A percentile compares a stretch with the other conserved stretches of the same genome.
phyloP scores from a whole-genome alignment of 1,140 invertebrate species.

The Scaptomyza graminum region DNA sequence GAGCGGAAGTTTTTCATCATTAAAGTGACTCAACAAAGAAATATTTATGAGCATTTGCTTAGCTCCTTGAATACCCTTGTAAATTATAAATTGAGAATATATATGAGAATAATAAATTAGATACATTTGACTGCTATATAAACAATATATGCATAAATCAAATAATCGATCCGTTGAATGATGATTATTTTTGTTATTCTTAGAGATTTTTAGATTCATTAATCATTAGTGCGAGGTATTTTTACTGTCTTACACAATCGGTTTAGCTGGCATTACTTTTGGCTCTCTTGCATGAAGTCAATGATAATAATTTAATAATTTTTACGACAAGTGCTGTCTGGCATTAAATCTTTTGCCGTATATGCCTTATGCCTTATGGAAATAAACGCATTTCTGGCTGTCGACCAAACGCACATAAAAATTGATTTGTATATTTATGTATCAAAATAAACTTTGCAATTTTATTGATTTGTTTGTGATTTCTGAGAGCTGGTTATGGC shows the following conservation, averaged over 20 bases:
- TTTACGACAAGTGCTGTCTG: conserved; percentile 63
- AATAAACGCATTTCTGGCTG: conserved; percentile 39
- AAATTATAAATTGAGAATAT: neutral
- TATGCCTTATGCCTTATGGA: conserved; percentile 17
- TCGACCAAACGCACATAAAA: conserved; percentile 47
- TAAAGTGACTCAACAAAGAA: conserved; percentile 43
- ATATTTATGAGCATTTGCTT: conserved; percentile 18
- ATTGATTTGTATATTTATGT: conserved; percentile 78
- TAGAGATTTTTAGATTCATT: neutral
- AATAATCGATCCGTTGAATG: neutral
- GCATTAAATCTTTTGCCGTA: conserved; percentile 1
- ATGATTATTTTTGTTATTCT: neutral
- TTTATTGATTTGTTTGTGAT: conserved; percentile 77
- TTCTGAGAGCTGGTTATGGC: conserved; percentile 26
- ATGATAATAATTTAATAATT: conserved; percentile 70
- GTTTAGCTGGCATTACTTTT: neutral
- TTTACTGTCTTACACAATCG: neutral
- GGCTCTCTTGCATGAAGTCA: neutral
- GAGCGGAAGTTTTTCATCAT: conserved; percentile 72
- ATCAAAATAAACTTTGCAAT: conserved; percentile 70
- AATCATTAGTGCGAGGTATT: neutral
- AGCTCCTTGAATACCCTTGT: neutral
- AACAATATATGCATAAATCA: neutral
- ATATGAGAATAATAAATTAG: neutral
- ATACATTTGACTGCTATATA: neutral